Percentiles rank a stretch among this genome's conserved stretches.
These are phyloP conservation scores for Burhinus bistriatus DNA, from an alignment of 2,113 vertebrate genomes.

Conservation along the genomic window DNA sequence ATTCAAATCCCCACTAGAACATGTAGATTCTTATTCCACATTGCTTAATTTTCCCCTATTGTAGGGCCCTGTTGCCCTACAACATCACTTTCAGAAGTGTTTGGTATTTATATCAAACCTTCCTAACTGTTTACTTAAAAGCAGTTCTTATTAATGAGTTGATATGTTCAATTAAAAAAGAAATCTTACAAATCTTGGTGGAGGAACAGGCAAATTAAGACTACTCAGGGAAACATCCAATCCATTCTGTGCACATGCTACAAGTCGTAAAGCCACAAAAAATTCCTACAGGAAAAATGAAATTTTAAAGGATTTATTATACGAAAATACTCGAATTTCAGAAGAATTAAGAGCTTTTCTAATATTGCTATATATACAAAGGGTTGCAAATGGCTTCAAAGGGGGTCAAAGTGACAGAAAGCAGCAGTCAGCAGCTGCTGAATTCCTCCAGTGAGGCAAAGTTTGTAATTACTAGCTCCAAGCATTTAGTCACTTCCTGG, in stretches of 20 bases:
- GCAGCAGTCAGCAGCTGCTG: neutral
- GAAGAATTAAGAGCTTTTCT: neutral
- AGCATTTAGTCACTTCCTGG: neutral
- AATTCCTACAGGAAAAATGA: constrained; percentile 84
- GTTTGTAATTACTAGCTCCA: neutral
- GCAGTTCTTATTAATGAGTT: neutral
- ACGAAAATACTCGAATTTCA: neutral
- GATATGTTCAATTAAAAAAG: neutral
- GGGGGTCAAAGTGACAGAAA: neutral
- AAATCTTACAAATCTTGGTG: constrained; percentile 94
- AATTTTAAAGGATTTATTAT: neutral
- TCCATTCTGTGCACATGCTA: constrained; percentile 98
- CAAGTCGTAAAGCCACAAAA: constrained; percentile 90
- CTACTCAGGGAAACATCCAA: constrained; percentile 90
- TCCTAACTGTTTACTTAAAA: neutral
- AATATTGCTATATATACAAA: neutral
- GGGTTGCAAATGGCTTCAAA: neutral
- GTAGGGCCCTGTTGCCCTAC: neutral
- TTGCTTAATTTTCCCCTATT: neutral
- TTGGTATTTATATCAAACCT: neutral
- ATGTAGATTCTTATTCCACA: neutral
- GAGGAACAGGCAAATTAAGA: constrained; percentile 87
- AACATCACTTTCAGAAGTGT: neutral
- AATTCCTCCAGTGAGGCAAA: neutral
- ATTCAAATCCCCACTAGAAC: neutral